These are phyloP conservation scores for Apodemus sylvaticus DNA, from an alignment of 2,113 vertebrate genomes.

Conservation along the genomic window DNA sequence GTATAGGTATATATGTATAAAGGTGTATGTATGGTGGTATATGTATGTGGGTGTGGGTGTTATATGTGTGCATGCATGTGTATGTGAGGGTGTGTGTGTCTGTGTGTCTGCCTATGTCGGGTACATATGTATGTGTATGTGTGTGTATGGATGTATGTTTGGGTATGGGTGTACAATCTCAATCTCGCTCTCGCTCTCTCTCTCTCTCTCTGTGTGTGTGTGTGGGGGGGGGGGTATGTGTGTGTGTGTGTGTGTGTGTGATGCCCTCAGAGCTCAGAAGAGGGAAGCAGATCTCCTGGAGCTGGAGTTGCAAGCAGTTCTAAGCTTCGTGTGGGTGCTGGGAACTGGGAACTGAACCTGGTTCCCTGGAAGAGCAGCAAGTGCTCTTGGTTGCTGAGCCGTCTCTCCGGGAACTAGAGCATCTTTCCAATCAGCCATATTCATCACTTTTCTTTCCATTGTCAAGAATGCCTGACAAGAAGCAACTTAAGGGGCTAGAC, in stretches of 20 bases:
- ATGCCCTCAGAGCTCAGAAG: background rate
- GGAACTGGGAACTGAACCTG: background rate
- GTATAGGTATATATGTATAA: too few relatives aligned
- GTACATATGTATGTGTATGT: too few relatives aligned
- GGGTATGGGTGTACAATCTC: too few relatives aligned
- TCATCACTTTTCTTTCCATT: background rate
- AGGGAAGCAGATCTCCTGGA: background rate
- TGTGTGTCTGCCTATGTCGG: too few relatives aligned
- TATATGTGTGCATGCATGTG: too few relatives aligned
- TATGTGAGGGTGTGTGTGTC: too few relatives aligned
- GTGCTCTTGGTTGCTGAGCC: background rate
- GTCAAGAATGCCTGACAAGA: background rate
- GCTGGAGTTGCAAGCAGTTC: background rate
- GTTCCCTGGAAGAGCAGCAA: background rate
- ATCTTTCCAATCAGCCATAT: background rate
- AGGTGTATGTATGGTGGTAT: too few relatives aligned
- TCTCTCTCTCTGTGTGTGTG: background rate
- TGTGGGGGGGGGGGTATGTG: background rate
- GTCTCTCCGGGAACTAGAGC: rapidly evolving
- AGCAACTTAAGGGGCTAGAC: background rate
- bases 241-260: background rate
- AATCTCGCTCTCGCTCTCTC: too few relatives aligned
- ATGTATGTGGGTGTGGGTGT: too few relatives aligned
- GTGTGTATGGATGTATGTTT: too few relatives aligned
- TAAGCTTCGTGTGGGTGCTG: too few relatives aligned